Evolutionary conservation across 2,797 vertebrate genomes (phyloP).

Genomic region (Eleutherodactylus coqui): DNA sequence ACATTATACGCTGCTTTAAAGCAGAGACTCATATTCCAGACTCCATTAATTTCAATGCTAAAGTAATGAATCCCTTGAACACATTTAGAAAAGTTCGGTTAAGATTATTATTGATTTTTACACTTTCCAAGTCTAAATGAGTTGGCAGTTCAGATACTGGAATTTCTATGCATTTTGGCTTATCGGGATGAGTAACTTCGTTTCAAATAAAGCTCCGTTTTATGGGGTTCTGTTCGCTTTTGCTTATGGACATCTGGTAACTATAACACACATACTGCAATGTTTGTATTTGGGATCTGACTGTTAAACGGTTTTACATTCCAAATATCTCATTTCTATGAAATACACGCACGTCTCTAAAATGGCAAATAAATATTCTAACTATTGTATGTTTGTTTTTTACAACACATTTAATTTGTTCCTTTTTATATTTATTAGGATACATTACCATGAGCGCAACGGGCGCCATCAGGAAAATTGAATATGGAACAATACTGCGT

Average conservation of each 20-base stretch:
- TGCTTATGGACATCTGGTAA: conserved; percentile 50
- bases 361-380: not conserved
- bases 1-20: conserved; percentile 67
- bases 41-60: conserved; percentile 71
- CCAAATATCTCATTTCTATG: not conserved
- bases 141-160: conserved; percentile 59
- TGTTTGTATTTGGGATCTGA: conserved; percentile 30
- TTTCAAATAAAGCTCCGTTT: conserved; percentile 39
- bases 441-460: not conserved
- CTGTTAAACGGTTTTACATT: not conserved
- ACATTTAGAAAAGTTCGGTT: conserved; percentile 68
- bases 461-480: not conserved
- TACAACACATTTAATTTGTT: not conserved
- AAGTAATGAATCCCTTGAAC: conserved; percentile 68
- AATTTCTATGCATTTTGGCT: conserved; percentile 52
- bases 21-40: conserved; percentile 70
- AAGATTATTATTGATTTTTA: conserved; percentile 71
- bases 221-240: conserved; percentile 29
- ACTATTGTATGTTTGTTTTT: not conserved
- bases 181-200: conserved; percentile 62
- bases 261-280: conserved; percentile 11
- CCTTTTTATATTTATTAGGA: not conserved
- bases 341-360: not conserved
- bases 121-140: conserved; percentile 64
- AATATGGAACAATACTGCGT: not conserved